Percentiles rank a stretch among this genome's conserved stretches.
Conservation (phyloP, 1,140 invertebrate species). For the Trichoplusia ni region DNA sequence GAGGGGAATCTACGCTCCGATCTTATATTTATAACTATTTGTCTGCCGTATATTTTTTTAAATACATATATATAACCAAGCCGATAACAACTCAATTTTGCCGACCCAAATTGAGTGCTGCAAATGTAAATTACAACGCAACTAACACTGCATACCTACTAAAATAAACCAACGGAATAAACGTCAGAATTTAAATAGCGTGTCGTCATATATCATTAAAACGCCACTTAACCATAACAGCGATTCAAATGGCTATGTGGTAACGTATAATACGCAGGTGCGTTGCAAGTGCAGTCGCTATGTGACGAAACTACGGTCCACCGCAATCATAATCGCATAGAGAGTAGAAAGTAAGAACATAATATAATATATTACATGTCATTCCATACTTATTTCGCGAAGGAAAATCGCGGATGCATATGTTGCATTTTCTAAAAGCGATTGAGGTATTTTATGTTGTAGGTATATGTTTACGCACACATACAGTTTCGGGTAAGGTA, state of each 20-base stretch:
- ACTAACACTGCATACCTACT: too few species aligned
- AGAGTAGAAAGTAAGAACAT: conserved; percentile 12
- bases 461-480: too few species aligned
- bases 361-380: not conserved
- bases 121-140: too few species aligned
- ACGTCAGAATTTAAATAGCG: too few species aligned
- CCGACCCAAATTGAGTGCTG: too few species aligned
- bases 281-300: not conserved
- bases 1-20: too few species aligned
- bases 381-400: conserved; percentile 6
- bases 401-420: not conserved
- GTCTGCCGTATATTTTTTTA: too few species aligned
- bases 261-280: not conserved
- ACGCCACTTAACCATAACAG: not conserved
- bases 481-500: not conserved
- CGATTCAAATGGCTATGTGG: conserved; percentile 3
- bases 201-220: not conserved
- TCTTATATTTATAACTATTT: too few species aligned
- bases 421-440: not conserved
- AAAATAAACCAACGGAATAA: too few species aligned
- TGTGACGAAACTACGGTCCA: conserved; percentile 8
- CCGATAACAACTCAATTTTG: too few species aligned
- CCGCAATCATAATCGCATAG: not conserved
- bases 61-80: too few species aligned
- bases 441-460: not conserved